phyloP scores from a whole-genome alignment of 64 coral and sea anemone genomes.

The Catalaphyllia jardinei region DNA sequence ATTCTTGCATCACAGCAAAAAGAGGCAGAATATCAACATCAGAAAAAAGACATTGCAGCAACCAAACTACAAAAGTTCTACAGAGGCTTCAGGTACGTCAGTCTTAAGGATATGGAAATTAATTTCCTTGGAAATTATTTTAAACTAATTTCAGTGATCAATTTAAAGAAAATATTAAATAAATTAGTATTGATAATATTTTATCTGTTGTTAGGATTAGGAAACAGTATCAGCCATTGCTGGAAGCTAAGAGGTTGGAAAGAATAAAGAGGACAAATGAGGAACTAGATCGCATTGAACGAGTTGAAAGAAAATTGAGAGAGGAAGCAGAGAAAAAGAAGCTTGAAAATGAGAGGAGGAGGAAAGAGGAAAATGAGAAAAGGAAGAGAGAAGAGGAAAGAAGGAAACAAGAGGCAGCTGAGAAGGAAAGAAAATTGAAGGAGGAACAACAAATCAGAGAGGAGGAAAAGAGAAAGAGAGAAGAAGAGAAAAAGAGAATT shows the following conservation, averaged over 20 bases:
- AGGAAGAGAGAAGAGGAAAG: slow-evolving; percentile 21
- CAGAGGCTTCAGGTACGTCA: slow-evolving; percentile 60
- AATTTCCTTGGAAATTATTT: background rate
- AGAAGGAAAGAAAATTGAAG: slow-evolving; percentile 24
- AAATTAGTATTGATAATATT: background rate
- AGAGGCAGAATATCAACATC: slow-evolving; percentile 71
- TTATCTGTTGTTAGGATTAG: slow-evolving; percentile 38
- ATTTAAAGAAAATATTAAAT: too few species aligned
- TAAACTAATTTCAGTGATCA: too few species aligned
- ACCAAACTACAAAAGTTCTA: slow-evolving; percentile 75
- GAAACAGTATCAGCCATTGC: slow-evolving; percentile 44
- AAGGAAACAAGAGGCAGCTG: background rate
- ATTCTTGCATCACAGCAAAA: slow-evolving; percentile 30
- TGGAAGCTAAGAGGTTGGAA: slow-evolving; percentile 42
- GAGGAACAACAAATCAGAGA: slow-evolving; percentile 5
- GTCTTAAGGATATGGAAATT: background rate
- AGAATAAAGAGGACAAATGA: slow-evolving; percentile 57
- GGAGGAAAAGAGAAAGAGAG: background rate
- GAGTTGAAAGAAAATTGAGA: slow-evolving; percentile 64
- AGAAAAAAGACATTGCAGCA: slow-evolving; percentile 59
- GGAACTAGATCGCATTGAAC: slow-evolving; percentile 67
- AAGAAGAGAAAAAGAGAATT: background rate
- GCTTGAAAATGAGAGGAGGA: slow-evolving; percentile 5
- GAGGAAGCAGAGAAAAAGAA: slow-evolving; percentile 52
- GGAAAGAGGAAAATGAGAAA: slow-evolving; percentile 18